phyloP scores from a whole-genome alignment of 1,140 invertebrate genomes.

The Bilobella aurantiaca region DNA sequence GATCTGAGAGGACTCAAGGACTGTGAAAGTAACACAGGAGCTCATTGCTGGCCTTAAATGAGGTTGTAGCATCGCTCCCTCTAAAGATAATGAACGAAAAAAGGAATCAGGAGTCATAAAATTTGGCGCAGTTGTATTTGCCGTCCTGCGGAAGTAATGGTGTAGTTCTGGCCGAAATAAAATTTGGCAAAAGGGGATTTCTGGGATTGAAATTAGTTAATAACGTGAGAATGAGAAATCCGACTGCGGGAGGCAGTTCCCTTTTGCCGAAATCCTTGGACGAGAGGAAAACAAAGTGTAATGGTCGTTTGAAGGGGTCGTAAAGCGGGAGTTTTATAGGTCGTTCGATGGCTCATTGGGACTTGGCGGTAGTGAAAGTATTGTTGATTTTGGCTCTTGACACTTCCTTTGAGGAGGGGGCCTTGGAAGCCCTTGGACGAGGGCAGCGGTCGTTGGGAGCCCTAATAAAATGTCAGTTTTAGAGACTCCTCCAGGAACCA shows the following conservation, averaged over 20 bases:
- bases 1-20: too few species aligned
- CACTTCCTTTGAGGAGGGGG: slow-evolving; percentile 6
- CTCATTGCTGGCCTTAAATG: too few species aligned
- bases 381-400: slow-evolving; percentile 6
- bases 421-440: background rate
- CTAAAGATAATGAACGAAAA: too few species aligned
- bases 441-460: background rate
- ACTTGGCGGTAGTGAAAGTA: background rate
- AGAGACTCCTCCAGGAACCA: slow-evolving; percentile 13
- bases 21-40: too few species aligned
- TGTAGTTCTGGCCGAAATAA: background rate
- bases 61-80: too few species aligned
- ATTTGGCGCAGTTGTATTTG: too few species aligned
- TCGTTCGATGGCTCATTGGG: slow-evolving; percentile 19
- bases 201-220: too few species aligned
- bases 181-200: background rate
- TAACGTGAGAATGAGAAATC: background rate
- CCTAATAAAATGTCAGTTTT: slow-evolving; percentile 9
- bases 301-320: slow-evolving; percentile 24
- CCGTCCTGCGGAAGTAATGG: too few species aligned
- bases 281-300: slow-evolving; percentile 20
- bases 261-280: too few species aligned
- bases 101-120: too few species aligned
- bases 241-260: too few species aligned
- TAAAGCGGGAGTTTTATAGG: slow-evolving; percentile 19